These are phyloP conservation scores for Ditylenchus dipsaci DNA, from an alignment of 1,140 invertebrate genomes.

Conservation along the genomic window DNA sequence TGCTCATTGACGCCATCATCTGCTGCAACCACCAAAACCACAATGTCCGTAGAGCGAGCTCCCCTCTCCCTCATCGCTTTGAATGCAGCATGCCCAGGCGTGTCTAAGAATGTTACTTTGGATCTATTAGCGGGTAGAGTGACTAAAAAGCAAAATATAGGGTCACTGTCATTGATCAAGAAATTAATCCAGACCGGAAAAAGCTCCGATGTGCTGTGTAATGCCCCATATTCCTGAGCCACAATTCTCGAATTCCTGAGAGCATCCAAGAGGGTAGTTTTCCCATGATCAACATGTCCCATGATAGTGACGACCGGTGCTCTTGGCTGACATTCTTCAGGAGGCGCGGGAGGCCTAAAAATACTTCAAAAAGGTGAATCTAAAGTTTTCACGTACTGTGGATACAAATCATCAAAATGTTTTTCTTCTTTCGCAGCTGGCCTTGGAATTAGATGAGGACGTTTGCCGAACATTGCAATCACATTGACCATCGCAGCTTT, in stretches of 20 bases:
- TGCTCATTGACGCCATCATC: conserved; percentile 99
- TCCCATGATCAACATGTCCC: conserved; percentile 99
- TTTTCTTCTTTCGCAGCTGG: conserved; percentile 4
- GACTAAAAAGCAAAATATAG: conserved; percentile 61
- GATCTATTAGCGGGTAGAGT: conserved; percentile 67
- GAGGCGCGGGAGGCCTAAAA: conserved; percentile 26
- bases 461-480: background rate
- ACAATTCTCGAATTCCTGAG: conserved; percentile 80
- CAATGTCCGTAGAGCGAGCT: conserved; percentile 84
- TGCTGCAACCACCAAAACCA: conserved; percentile 91
- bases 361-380: background rate
- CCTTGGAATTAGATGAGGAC: conserved; percentile 1
- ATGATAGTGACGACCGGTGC: conserved; percentile 81
- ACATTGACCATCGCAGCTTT: conserved; percentile 2
- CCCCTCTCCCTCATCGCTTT: conserved; percentile 67
- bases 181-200: conserved; percentile 66
- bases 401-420: background rate
- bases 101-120: conserved; percentile 88
- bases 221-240: conserved; percentile 93
- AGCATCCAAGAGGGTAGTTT: conserved; percentile 90
- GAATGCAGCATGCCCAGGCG: conserved; percentile 92
- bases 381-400: conserved; percentile 9
- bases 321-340: conserved; percentile 46
- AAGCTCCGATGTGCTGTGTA: conserved; percentile 98
- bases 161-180: background rate